Conservation (phyloP, 2,888 invertebrate species). For the Amphipyra berbera region DNA sequence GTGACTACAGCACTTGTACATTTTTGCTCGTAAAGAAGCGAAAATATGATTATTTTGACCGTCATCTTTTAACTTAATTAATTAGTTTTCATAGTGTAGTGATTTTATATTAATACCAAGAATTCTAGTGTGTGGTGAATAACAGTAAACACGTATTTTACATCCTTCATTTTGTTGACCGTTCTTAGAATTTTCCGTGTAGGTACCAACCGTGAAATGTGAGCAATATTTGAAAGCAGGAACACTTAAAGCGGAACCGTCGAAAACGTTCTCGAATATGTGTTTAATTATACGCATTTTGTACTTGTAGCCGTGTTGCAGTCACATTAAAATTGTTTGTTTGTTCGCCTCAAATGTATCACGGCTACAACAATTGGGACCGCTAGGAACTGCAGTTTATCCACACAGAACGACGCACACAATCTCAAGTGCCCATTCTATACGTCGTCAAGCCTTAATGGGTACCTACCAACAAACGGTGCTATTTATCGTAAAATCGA, state of each 20-base stretch:
- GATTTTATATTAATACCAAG: no score
- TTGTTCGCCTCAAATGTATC: conserved; percentile 64
- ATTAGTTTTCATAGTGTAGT: no score
- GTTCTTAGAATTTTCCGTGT: conserved; percentile 30
- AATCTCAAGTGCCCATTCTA: conserved; percentile 81
- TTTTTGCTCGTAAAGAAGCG: conserved; percentile 16
- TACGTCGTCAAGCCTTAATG: conserved; percentile 80
- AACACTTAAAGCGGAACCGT: conserved; percentile 33
- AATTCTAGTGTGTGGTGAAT: not conserved
- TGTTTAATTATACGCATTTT: conserved; percentile 52
- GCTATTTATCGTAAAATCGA: conserved; percentile 86
- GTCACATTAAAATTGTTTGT: conserved; percentile 56
- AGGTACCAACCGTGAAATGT: conserved; percentile 32
- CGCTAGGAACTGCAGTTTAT: conserved; percentile 75
- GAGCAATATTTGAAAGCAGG: conserved; percentile 38
- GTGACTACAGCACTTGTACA: conserved; percentile 38
- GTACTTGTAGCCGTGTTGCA: conserved; percentile 25
- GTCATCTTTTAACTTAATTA: no score
- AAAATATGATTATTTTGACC: conserved; percentile 5
- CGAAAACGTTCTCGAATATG: conserved; percentile 30
- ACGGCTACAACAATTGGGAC: conserved; percentile 59
- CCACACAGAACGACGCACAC: conserved; percentile 69
- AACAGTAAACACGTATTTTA: conserved; percentile 12
- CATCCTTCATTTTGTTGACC: conserved; percentile 33
- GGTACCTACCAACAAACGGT: conserved; percentile 78